Conservation (phyloP, 2,888 invertebrate species). For the Tubulanus polymorphus region DNA sequence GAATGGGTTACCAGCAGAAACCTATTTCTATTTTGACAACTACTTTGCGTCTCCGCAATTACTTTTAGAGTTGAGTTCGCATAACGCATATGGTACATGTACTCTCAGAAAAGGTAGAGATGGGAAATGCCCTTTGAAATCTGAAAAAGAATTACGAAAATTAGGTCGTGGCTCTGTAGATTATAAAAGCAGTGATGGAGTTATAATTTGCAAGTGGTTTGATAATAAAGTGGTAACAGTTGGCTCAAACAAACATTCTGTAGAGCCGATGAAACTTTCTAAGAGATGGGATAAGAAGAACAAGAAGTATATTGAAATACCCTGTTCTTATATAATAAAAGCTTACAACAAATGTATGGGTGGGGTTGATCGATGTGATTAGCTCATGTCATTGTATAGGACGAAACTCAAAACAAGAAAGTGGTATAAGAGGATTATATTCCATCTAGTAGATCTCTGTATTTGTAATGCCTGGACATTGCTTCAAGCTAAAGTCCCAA, state of each 20-base stretch:
- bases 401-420: constrained; percentile 7
- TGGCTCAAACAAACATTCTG: not conserved
- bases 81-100: constrained; percentile 10
- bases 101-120: constrained; percentile 7
- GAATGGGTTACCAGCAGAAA: not conserved
- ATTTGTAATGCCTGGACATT: constrained; percentile 10
- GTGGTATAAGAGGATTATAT: constrained; percentile 12
- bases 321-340: not conserved
- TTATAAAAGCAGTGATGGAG: not conserved
- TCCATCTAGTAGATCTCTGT: constrained; percentile 12
- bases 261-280: not conserved
- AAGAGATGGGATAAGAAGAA: not conserved
- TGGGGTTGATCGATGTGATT: not conserved
- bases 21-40: constrained; percentile 13
- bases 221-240: constrained; percentile 3
- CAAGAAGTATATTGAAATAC: not conserved
- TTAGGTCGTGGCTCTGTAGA: not conserved
- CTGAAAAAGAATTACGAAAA: not conserved
- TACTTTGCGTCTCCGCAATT: constrained; percentile 11
- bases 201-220: constrained; percentile 2
- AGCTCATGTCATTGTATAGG: constrained; percentile 4
- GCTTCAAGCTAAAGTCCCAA: not conserved
- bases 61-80: constrained; percentile 1
- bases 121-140: not conserved
- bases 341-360: constrained; percentile 1